phyloP scores from a whole-genome alignment of 1,140 invertebrate species.

The Pseudomyrmex dendroicus region DNA sequence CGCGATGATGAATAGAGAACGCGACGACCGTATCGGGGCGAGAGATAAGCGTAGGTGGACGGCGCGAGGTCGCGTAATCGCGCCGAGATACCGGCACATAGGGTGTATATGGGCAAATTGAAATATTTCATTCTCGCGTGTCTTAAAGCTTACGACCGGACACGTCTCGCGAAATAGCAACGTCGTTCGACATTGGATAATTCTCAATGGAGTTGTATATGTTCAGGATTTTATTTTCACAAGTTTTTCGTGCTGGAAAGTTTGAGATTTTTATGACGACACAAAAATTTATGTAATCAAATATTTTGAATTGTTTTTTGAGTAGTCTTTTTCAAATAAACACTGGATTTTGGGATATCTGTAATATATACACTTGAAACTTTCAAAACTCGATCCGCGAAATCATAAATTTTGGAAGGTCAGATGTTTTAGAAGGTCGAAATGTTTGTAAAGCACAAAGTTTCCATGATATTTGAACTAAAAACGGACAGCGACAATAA shows the following conservation, averaged over 20 bases:
- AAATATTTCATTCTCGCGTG: conserved; percentile 34
- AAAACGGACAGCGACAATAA: conserved; percentile 9
- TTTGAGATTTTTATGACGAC: too few relatives aligned
- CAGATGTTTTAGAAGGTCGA: background rate
- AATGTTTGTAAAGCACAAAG: conserved; percentile 22
- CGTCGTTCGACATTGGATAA: too few relatives aligned
- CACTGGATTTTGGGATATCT: background rate
- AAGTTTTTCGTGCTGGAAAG: too few relatives aligned
- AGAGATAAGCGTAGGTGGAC: conserved; percentile 7
- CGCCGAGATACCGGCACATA: conserved; percentile 15
- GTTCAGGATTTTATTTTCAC: too few relatives aligned
- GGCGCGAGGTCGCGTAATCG: conserved; percentile 15
- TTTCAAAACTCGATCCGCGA: background rate
- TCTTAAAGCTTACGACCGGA: background rate
- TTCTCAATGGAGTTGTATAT: too few relatives aligned
- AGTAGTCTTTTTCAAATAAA: background rate
- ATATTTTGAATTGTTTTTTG: too few relatives aligned
- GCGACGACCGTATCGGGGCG: conserved; percentile 2
- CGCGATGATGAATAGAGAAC: conserved; percentile 55
- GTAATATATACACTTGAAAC: background rate
- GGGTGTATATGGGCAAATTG: conserved; percentile 29
- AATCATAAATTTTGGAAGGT: conserved; percentile 19
- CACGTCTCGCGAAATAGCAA: too few relatives aligned
- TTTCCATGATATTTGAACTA: conserved; percentile 20
- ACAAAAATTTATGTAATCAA: too few relatives aligned